These are phyloP conservation scores for Microcebus murinus DNA, from an alignment of 2,113 vertebrate species.

Conservation along the genomic window DNA sequence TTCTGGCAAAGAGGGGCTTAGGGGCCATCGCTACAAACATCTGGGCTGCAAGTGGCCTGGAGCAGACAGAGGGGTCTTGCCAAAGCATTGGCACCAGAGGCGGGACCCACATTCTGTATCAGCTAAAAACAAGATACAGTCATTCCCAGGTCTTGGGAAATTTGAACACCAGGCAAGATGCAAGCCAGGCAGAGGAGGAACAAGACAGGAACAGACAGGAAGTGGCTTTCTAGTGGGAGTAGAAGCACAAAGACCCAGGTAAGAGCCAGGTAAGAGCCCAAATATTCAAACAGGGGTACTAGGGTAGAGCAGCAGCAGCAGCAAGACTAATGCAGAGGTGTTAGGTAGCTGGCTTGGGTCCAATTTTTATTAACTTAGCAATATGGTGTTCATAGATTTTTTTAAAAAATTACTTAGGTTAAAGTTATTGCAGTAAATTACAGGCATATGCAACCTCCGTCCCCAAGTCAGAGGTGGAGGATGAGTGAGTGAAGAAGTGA, in stretches of 20 bases:
- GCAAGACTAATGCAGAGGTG: too few species aligned
- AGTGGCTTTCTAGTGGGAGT: constrained; percentile 11
- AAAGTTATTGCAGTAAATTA: background rate
- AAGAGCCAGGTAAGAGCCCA: background rate
- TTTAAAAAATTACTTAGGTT: background rate
- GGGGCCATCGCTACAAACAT: background rate
- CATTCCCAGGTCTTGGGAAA: background rate
- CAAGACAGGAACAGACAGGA: background rate
- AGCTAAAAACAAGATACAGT: background rate
- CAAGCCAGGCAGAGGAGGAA: background rate
- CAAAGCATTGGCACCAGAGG: background rate
- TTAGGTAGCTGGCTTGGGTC: background rate
- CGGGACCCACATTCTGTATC: background rate
- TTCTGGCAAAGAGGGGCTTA: background rate
- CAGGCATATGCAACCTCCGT: background rate
- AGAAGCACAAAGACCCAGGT: background rate
- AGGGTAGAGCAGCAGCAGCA: too few species aligned
- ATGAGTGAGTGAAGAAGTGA: background rate
- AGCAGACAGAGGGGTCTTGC: background rate
- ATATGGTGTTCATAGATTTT: background rate
- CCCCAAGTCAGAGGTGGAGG: background rate
- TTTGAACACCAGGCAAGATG: constrained; percentile 15
- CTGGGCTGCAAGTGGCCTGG: background rate
- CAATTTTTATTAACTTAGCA: background rate
- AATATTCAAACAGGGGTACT: background rate